phyloP scores from a whole-genome alignment of 1,140 invertebrate genomes.

The Sminthurides bifidus region DNA sequence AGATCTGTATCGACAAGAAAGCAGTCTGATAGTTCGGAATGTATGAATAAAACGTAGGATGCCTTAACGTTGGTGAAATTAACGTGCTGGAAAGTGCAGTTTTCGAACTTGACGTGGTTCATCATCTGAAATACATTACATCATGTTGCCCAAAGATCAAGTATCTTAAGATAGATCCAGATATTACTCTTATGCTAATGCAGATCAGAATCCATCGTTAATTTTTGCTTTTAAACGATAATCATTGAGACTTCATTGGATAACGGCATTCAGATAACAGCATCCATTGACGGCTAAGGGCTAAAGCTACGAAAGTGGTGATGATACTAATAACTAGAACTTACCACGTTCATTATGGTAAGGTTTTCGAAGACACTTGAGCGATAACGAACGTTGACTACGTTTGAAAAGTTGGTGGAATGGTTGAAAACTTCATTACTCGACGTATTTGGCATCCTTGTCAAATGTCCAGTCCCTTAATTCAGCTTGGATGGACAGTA shows the following conservation, averaged over 20 bases:
- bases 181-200: too few relatives aligned
- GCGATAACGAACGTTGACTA: conserved; percentile 26
- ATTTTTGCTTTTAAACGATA: too few relatives aligned
- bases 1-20: conserved; percentile 30
- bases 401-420: conserved; percentile 15
- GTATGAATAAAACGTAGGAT: conserved; percentile 28
- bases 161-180: too few relatives aligned
- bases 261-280: too few relatives aligned
- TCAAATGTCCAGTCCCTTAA: conserved; percentile 31
- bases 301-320: too few relatives aligned
- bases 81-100: conserved; percentile 30
- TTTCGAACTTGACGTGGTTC: conserved; percentile 32
- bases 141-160: too few relatives aligned
- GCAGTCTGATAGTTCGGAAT: conserved; percentile 29
- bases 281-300: too few relatives aligned
- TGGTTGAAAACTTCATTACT: conserved; percentile 15
- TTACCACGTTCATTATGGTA: conserved; percentile 29
- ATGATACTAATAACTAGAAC: background rate
- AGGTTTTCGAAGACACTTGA: conserved; percentile 24
- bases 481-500: conserved; percentile 27
- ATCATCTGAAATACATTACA: conserved; percentile 30
- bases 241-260: too few relatives aligned
- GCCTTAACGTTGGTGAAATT: conserved; percentile 31
- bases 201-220: too few relatives aligned
- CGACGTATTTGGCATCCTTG: conserved; percentile 22